Evolutionary conservation across 2,113 vertebrate species (phyloP).

Genomic region (Gymnocephalus cernua): DNA sequence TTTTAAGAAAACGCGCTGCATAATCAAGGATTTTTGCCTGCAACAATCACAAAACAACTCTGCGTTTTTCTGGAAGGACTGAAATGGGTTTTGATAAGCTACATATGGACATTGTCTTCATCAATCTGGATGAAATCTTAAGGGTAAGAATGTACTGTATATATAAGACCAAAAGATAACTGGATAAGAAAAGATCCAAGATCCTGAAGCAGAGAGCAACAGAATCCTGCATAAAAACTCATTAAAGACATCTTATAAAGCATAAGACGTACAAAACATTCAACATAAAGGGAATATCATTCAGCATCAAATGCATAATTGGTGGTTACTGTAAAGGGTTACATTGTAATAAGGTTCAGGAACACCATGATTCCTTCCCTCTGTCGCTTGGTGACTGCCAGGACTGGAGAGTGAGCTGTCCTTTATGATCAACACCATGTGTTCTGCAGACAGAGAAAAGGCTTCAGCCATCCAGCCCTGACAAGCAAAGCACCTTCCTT

Average conservation of each 20-base stretch:
- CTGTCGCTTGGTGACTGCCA: constrained; percentile 66
- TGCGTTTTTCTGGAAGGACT: too few species aligned
- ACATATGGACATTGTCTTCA: constrained; percentile 21
- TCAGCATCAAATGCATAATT: constrained; percentile 35
- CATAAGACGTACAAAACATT: constrained; percentile 11
- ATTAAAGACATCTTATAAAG: not conserved
- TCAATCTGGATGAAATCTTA: constrained; percentile 10
- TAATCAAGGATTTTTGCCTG: too few species aligned
- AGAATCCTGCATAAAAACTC: not conserved
- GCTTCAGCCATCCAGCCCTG: constrained; percentile 30
- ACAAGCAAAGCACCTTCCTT: constrained; percentile 32
- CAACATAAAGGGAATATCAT: not conserved
- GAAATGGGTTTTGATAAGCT: constrained; percentile 29
- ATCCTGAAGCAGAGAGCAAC: not conserved
- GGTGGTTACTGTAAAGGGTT: constrained; percentile 48
- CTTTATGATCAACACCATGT: constrained; percentile 77
- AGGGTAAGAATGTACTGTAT: not conserved
- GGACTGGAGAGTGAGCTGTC: constrained; percentile 63
- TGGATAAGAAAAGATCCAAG: not conserved
- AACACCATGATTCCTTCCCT: constrained; percentile 65
- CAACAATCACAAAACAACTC: too few species aligned
- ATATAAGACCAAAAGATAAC: not conserved
- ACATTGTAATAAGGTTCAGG: constrained; percentile 58
- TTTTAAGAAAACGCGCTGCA: too few species aligned
- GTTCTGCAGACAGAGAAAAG: constrained; percentile 55